Percentiles rank a stretch among this genome's conserved stretches.
These are phyloP conservation scores for Onychomys arenicola DNA, from an alignment of 2,797 vertebrate species.

Conservation along the genomic window DNA sequence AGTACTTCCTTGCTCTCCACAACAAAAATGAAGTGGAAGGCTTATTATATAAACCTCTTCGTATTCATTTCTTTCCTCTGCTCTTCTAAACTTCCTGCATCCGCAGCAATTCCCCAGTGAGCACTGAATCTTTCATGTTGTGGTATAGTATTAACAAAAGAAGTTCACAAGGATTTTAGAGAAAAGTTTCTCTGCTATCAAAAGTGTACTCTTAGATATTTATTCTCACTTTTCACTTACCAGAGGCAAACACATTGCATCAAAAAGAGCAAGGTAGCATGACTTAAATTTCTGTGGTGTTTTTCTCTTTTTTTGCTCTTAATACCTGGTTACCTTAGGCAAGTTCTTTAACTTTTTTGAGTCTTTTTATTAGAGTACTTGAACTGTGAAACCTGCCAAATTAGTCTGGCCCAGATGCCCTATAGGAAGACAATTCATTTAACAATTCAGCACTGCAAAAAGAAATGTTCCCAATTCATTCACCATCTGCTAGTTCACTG, in stretches of 20 bases:
- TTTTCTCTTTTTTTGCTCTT: not conserved
- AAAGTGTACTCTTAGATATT: slow-evolving; percentile 61
- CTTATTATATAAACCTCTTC: not conserved
- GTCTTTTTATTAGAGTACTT: not conserved
- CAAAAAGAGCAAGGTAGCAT: slow-evolving; percentile 13
- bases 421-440: not conserved
- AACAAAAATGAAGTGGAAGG: not conserved
- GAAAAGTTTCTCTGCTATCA: slow-evolving; percentile 68
- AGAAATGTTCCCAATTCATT: slow-evolving; percentile 6
- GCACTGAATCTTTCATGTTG: slow-evolving; percentile 64
- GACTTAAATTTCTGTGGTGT: not conserved
- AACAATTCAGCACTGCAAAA: not conserved
- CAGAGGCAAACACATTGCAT: slow-evolving; percentile 19
- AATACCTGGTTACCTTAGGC: not conserved
- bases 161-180: slow-evolving; percentile 68
- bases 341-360: slow-evolving; percentile 56
- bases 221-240: slow-evolving; percentile 51
- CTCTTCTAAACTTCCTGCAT: slow-evolving; percentile 48
- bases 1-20: not conserved
- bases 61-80: not conserved
- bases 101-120: slow-evolving; percentile 46
- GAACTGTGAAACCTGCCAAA: slow-evolving; percentile 45
- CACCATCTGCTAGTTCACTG: not conserved
- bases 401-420: not conserved
- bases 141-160: slow-evolving; percentile 68